Base-by-base conservation (phyloP, 2,113 vertebrate species). In the Polypterus bichir region DNA sequence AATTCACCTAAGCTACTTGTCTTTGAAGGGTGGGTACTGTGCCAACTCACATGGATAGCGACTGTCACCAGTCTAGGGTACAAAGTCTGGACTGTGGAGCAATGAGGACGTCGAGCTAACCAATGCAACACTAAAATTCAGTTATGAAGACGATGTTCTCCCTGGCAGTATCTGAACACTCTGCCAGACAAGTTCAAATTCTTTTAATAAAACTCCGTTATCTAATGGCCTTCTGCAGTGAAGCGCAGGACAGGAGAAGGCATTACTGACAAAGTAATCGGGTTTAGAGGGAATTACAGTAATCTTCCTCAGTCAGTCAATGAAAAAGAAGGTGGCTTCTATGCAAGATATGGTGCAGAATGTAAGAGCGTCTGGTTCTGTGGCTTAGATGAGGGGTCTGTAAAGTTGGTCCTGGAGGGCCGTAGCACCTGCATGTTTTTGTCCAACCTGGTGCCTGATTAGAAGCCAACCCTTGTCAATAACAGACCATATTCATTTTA, bases 201-300 rank as follows among this genome's bases (percentile, higher is more conserved):
- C 27, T 27, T 27, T 27, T 27, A 27, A 27, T 27, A 27, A 27
- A 27, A 27, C 27, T 27, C 27, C 27, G 27, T 86, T 82, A 82
- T 74, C 73, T 66, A 60, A 62, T 65, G 68, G 77, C 70, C 68
- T 76, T 79, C 71, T 73, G 65, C 70, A 70, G 63, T 67, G 66
- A 67, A 71, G 74, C 69, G 70, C 66, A 72, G 75, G 73, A 76
- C 75, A 67, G 68, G 64, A 71, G 77, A 78, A 78, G 67, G 69
- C 72, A 72, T 74, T 74, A 70, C 62, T 82, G 78, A 75, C 79
- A 63, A 73, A 44, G 59, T 79, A 79, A 88, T 83, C 86, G 71
- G 82, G 81, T 88, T 74, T 82, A 84, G 63, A 10, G 47, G 68
- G 81, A 61, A 81, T 86, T 86, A 85, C 71, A 71, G 69, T 82